A percentile compares a stretch with the other conserved stretches of the same genome.
Conservation (phyloP, 92 coral and sea anemone species). For the Porites lobata region DNA sequence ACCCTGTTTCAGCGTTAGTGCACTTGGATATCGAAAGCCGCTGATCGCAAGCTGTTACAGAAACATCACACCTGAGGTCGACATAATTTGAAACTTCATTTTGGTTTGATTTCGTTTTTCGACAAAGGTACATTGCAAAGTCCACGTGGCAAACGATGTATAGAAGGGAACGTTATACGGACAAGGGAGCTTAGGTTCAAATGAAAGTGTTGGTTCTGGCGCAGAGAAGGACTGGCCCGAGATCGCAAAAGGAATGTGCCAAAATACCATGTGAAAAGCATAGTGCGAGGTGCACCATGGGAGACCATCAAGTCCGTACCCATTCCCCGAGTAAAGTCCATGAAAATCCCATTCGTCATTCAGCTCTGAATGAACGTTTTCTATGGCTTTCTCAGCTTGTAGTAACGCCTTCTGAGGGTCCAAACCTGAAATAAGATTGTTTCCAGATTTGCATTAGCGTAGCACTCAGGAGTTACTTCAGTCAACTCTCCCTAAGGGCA, state of each 20-base stretch:
- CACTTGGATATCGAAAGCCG: slow-evolving; percentile 26
- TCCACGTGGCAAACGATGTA: slow-evolving; percentile 39
- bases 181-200: slow-evolving; percentile 44
- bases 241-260: slow-evolving; percentile 53
- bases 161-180: slow-evolving; percentile 47
- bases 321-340: slow-evolving; percentile 51
- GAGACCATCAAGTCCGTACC: slow-evolving; percentile 59
- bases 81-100: slow-evolving; percentile 37
- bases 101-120: not conserved
- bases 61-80: slow-evolving; percentile 32
- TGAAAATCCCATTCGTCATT: slow-evolving; percentile 58
- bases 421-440: slow-evolving; percentile 20
- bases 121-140: slow-evolving; percentile 13
- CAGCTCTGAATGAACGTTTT: slow-evolving; percentile 36
- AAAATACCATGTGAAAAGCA: slow-evolving; percentile 55
- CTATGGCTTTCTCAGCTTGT: slow-evolving; percentile 50
- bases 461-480: no score
- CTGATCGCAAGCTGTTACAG: slow-evolving; percentile 38
- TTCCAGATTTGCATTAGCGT: no score
- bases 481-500: no score
- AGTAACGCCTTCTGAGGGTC: slow-evolving; percentile 28
- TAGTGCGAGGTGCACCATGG: slow-evolving; percentile 62
- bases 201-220: slow-evolving; percentile 40
- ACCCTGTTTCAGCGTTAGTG: slow-evolving; percentile 36
- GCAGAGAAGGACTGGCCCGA: slow-evolving; percentile 59